Evolutionary conservation across 2,113 vertebrate species (phyloP).

Genomic region (Apus apus): DNA sequence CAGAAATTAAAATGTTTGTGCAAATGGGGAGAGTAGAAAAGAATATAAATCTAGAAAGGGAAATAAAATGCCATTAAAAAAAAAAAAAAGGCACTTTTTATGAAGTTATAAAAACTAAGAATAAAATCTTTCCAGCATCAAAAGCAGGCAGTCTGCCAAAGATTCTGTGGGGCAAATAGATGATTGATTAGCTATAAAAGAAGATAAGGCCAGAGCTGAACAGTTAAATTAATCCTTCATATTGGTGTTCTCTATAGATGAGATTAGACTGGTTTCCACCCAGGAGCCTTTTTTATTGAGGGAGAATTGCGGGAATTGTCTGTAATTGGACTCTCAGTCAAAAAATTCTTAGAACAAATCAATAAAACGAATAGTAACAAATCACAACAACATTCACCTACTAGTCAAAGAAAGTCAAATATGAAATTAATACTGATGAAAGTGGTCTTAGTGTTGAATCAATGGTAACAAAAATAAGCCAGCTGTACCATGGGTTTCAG

Average conservation of each 20-base stretch:
- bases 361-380: not conserved
- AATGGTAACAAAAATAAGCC: not conserved
- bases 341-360: not conserved
- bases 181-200: not conserved
- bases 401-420: not conserved
- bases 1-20: not conserved
- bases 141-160: not conserved
- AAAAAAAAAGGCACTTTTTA: not conserved
- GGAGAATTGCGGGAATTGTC: not conserved
- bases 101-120: not conserved
- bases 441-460: not conserved
- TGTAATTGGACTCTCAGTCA: not conserved
- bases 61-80: not conserved
- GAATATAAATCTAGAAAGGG: not conserved
- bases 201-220: not conserved
- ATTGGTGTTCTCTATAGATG: not conserved
- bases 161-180: not conserved
- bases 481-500: not conserved
- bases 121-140: not conserved
- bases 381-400: not conserved
- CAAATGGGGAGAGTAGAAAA: not conserved
- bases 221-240: not conserved
- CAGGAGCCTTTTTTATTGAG: not conserved
- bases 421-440: not conserved
- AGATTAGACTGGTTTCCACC: not conserved